phyloP scores from a whole-genome alignment of 1,140 invertebrate genomes.

The Xylocopa sonorina region DNA sequence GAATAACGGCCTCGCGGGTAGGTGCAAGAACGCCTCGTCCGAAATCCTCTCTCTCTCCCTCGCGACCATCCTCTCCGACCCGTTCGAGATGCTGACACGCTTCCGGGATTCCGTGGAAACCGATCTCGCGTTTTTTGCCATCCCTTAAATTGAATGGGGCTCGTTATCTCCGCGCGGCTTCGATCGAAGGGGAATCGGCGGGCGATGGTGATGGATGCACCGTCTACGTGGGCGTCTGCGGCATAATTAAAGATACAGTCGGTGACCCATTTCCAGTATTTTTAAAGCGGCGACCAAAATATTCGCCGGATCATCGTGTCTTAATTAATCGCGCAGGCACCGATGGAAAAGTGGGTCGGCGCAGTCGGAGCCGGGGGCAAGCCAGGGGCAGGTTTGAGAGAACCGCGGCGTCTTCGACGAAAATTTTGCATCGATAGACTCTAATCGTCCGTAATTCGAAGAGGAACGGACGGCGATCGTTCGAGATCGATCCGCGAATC shows the following conservation, averaged over 20 bases:
- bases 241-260: conserved; percentile 71
- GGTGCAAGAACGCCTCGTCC: conserved; percentile 38
- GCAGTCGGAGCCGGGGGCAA: conserved; percentile 33
- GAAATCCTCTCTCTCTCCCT: neutral
- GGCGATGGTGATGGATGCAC: neutral
- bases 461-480: neutral
- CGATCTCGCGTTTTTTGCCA: conserved; percentile 17
- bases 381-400: neutral
- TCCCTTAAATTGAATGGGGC: neutral
- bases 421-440: conserved; percentile 17
- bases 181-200: neutral
- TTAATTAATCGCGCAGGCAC: conserved; percentile 67
- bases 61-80: neutral
- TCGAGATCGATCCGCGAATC: neutral
- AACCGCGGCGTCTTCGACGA: neutral
- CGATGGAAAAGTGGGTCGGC: conserved; percentile 57
- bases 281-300: conserved; percentile 70
- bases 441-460: neutral
- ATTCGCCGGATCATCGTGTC: conserved; percentile 68
- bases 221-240: conserved; percentile 61
- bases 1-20: conserved; percentile 25
- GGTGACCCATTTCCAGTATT: conserved; percentile 73
- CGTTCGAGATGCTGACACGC: neutral
- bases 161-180: neutral
- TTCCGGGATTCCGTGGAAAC: conserved; percentile 33